Base-by-base conservation (phyloP, 2,113 vertebrate species). In the Misgurnus mizolepis region DNA sequence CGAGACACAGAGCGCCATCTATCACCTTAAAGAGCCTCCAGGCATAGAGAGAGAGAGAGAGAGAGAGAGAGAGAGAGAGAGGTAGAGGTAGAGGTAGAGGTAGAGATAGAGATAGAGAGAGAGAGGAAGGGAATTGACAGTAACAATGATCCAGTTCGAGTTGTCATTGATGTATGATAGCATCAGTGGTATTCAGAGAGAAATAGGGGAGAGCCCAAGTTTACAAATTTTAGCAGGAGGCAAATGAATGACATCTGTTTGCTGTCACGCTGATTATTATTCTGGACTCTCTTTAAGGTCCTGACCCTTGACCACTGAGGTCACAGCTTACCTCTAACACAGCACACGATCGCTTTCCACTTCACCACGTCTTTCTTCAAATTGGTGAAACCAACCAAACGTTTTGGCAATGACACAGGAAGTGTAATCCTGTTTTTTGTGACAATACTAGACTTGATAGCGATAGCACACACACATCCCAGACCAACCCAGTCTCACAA, bases 201-300 rank as follows among this genome's bases (percentile, higher is more conserved):
- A 40, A 71, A 40, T 18, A 4, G 27, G 27, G 27, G 27, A 34
- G 27, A 34, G 27, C 27, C 27, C 62, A 65, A 75, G 50, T 60
- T 69, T 27, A 64, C 58, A 69, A 40, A 49, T 76, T 45, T 65
- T 76, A 39, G 6, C 14, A 53, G 50, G 18, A 67, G 39, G 56
- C n/a, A 64, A 64, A 81, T 81, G 67, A 68, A 81, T 69, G 69
- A 60, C 84, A 75, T 83, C 69, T 83, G 81, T 80, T 78, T 80
- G 55, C 62, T 41, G 65, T 67, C 65, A 12, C 18, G 39, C 80
- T 70, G 76, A 79, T 79, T 84, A 82, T 70, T 80, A 62, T 78
- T 72, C 49, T 53, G 56, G 64, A 49, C 76, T 67, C 15, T 66
- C 67, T 65, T 18, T 27, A 67, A 17, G 74, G 68, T 77, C 67